Conservation (phyloP, 2,113 vertebrate genomes). For the Struthio camelus region DNA sequence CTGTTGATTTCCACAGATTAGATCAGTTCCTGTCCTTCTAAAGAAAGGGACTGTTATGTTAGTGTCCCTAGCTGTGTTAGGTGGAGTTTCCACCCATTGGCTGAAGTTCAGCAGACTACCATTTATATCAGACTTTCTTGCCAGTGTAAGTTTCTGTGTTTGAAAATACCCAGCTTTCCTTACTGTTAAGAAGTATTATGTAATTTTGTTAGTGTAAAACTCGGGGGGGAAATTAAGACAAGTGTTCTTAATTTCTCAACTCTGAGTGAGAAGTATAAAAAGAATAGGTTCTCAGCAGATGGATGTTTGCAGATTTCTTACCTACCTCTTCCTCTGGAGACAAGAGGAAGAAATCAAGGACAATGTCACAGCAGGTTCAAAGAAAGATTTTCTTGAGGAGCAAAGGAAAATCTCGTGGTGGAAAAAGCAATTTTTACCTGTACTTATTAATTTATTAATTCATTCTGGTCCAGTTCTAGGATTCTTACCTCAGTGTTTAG, state of each 20-base stretch:
- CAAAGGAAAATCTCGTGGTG: background rate
- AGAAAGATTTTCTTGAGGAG: background rate
- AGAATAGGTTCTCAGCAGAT: background rate
- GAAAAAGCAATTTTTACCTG: background rate
- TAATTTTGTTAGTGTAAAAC: background rate
- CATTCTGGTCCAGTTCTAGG: background rate
- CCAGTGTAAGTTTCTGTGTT: background rate
- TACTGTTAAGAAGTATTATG: background rate
- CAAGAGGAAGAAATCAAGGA: background rate
- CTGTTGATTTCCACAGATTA: background rate
- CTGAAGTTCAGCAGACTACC: background rate
- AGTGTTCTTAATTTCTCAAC: background rate
- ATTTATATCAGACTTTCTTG: background rate
- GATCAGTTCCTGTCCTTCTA: background rate
- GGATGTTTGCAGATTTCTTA: background rate
- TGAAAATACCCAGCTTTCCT: background rate
- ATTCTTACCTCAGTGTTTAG: background rate
- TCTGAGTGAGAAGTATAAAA: background rate
- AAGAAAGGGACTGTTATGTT: background rate
- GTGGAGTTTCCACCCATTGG: background rate
- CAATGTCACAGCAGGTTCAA: background rate
- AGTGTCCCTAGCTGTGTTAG: background rate
- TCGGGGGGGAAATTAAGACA: background rate
- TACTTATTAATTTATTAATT: background rate
- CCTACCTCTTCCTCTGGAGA: background rate